Conservation (phyloP, 2,113 vertebrate species). For the Danionella cerebrum region DNA sequence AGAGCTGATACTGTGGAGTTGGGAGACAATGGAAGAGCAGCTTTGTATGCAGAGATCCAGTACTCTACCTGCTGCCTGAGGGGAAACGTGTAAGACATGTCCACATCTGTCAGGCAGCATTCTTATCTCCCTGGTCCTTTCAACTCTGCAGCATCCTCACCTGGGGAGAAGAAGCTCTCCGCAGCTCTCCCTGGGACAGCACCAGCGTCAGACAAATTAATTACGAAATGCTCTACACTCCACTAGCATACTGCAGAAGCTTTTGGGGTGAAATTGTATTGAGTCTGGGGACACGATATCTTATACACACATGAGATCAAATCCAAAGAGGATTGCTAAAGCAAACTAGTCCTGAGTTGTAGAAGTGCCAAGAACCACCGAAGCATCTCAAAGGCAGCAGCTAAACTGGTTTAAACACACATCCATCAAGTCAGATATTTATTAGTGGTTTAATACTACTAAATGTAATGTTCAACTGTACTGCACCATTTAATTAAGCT, state of each 20-base stretch:
- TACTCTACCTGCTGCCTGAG: conserved; percentile 36
- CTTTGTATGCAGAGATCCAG: conserved; percentile 21
- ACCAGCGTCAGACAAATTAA: conserved; percentile 11
- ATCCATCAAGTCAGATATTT: too few relatives aligned
- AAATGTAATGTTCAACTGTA: too few relatives aligned
- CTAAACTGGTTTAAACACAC: background rate
- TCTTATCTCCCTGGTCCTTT: conserved; percentile 38
- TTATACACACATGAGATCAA: background rate
- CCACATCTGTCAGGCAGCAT: conserved; percentile 38
- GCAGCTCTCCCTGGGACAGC: background rate
- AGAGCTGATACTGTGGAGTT: conserved; percentile 19
- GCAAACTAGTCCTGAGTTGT: background rate
- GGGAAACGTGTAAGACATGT: conserved; percentile 38
- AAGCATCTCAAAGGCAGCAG: background rate
- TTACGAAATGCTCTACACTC: background rate
- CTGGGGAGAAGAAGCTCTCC: conserved; percentile 11
- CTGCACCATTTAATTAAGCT: too few relatives aligned
- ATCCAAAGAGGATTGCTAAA: background rate
- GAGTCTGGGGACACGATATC: background rate
- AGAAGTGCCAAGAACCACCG: background rate
- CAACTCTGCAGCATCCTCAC: conserved; percentile 23
- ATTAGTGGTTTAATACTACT: too few relatives aligned
- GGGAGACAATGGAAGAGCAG: conserved; percentile 16
- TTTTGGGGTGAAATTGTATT: background rate
- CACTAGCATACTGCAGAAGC: background rate